These are phyloP conservation scores for Enteromius anoplus DNA, from an alignment of 2,797 vertebrate genomes.

Conservation along the genomic window DNA sequence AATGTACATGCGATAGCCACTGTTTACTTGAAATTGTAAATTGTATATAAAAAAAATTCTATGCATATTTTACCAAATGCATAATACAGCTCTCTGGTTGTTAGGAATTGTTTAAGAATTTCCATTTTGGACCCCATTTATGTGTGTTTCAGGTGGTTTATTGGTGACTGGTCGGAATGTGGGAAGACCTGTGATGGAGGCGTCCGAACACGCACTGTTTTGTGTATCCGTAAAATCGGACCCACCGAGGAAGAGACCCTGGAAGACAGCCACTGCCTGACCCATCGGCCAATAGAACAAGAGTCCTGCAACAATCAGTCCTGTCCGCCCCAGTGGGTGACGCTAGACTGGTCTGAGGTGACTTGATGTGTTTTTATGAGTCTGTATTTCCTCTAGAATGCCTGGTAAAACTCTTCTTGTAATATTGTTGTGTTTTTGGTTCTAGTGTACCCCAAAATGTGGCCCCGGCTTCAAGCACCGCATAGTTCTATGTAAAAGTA, in stretches of 20 bases:
- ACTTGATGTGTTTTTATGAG: neutral
- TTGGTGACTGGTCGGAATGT: slow-evolving; percentile 96
- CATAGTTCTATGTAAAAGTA: slow-evolving; percentile 96
- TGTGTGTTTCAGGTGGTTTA: slow-evolving; percentile 87
- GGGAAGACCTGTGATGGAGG: slow-evolving; percentile 96
- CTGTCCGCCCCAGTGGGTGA: slow-evolving; percentile 95
- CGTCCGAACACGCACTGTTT: slow-evolving; percentile 85
- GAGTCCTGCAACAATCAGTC: slow-evolving; percentile 97
- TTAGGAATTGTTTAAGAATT: neutral
- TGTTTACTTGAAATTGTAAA: neutral
- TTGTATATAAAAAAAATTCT: neutral
- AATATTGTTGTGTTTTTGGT: slow-evolving; percentile 32
- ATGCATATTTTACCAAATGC: neutral
- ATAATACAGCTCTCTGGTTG: neutral
- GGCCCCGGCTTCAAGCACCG: slow-evolving; percentile 97
- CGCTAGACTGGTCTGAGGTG: slow-evolving; percentile 98
- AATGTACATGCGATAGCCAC: no score
- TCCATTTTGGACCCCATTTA: neutral
- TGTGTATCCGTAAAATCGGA: slow-evolving; percentile 91
- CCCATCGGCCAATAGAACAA: slow-evolving; percentile 90
- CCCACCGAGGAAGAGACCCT: slow-evolving; percentile 93
- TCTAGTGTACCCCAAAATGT: slow-evolving; percentile 95
- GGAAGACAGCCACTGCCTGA: slow-evolving; percentile 90
- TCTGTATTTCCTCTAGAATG: neutral
- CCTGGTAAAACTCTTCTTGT: neutral